Evolutionary conservation across 92 coral and sea anemone genomes (phyloP).

Genomic region (Paragorgia papillata): DNA sequence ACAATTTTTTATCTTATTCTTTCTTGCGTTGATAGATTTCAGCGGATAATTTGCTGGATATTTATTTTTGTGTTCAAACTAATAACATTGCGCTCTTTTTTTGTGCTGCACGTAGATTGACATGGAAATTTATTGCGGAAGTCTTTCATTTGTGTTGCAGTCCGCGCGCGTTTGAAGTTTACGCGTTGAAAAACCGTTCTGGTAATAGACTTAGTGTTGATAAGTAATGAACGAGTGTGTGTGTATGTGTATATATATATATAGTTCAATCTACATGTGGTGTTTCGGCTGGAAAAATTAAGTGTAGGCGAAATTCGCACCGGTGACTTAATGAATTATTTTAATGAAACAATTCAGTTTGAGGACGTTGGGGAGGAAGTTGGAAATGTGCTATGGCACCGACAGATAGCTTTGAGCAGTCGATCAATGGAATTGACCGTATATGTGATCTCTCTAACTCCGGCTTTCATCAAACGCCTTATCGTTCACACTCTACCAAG

Average conservation of each 20-base stretch:
- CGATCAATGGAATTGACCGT: neutral
- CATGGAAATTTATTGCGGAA: neutral
- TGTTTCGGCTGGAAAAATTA: neutral
- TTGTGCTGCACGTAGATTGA: neutral
- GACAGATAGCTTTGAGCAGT: neutral
- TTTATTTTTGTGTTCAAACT: neutral
- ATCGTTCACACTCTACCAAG: neutral
- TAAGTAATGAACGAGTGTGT: neutral
- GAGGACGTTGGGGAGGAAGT: conserved; percentile 2
- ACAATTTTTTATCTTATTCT: too few relatives aligned
- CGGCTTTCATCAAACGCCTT: conserved; percentile 41
- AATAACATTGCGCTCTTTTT: neutral
- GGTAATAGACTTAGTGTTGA: conserved; percentile 2
- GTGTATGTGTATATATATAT: too few relatives aligned
- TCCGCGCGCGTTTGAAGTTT: neutral
- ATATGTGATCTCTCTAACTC: neutral
- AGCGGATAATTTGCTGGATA: too few relatives aligned
- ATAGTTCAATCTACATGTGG: too few relatives aligned
- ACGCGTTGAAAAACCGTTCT: conserved; percentile 5
- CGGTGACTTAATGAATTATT: conserved; percentile 25
- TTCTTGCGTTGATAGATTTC: too few relatives aligned
- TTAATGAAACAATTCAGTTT: conserved; percentile 29
- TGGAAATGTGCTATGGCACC: neutral
- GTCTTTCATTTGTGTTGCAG: neutral
- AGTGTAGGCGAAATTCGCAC: neutral